Evolutionary conservation across 2,113 vertebrate genomes (phyloP).

Genomic region (Mixornis gularis): DNA sequence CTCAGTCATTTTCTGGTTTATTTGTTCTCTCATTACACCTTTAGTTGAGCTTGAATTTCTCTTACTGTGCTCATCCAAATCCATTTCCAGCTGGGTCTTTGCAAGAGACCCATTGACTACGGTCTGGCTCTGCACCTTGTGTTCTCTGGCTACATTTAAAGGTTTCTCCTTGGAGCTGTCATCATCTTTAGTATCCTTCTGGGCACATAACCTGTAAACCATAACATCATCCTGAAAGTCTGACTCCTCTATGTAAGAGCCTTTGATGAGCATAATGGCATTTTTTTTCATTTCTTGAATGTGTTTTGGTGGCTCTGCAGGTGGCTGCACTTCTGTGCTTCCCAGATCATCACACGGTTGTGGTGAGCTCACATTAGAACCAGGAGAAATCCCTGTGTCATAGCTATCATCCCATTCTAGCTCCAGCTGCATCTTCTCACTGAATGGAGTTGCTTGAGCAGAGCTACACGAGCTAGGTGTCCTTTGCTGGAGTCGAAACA

Average conservation of each 20-base stretch:
- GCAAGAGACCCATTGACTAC: constrained; percentile 65
- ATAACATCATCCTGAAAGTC: constrained; percentile 95
- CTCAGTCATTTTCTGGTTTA: background rate
- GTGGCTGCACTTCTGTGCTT: background rate
- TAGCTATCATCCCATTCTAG: constrained; percentile 98
- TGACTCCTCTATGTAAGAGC: constrained; percentile 90
- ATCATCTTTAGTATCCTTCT: constrained; percentile 78
- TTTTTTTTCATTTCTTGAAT: constrained; percentile 93
- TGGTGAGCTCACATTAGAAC: constrained; percentile 51
- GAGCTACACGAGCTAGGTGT: background rate
- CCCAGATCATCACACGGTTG: constrained; percentile 13
- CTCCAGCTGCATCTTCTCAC: constrained; percentile 76
- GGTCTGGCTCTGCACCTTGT: background rate
- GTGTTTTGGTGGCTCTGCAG: constrained; percentile 80
- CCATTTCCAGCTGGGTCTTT: background rate
- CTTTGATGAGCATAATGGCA: constrained; percentile 86
- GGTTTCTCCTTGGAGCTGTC: background rate
- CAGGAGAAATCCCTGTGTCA: constrained; percentile 80
- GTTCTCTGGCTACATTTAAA: background rate
- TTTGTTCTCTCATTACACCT: constrained; percentile 3
- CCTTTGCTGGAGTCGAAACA: constrained; percentile 32
- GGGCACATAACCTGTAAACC: constrained; percentile 89
- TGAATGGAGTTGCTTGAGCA: background rate
- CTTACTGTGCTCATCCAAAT: constrained; percentile 24
- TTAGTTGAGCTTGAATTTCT: constrained; percentile 20